phyloP scores from a whole-genome alignment of 30 jellyfish, hydroid and myxozoan species.

The Aurelia sp. region DNA sequence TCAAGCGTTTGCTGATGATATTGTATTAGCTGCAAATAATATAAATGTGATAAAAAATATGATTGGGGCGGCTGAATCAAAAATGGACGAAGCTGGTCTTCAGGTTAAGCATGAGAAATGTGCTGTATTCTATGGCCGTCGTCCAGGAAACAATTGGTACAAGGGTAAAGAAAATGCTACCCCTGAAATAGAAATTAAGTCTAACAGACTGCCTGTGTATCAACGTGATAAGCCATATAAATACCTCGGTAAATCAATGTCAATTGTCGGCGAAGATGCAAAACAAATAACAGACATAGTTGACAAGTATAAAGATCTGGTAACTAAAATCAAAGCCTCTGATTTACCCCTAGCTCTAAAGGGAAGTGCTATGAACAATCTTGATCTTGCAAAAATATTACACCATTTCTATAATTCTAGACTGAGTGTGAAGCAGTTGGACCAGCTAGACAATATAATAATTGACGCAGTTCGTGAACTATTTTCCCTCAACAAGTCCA shows the following conservation, averaged over 20 bases:
- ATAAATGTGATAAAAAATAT: neutral
- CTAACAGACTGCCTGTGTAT: neutral
- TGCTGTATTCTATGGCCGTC: conserved; percentile 38
- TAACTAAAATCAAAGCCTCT: neutral
- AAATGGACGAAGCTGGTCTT: conserved; percentile 20
- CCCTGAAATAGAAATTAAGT: neutral
- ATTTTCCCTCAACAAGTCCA: no score
- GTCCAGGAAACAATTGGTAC: no score
- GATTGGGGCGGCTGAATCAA: conserved; percentile 13
- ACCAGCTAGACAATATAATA: neutral
- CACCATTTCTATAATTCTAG: conserved; percentile 45
- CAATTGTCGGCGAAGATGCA: conserved; percentile 28
- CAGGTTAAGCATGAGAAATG: conserved; percentile 23
- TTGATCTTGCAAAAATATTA: conserved; percentile 55
- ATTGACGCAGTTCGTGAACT: no score
- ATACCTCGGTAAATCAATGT: conserved; percentile 6
- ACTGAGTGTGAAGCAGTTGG: conserved; percentile 28
- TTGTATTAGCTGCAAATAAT: conserved; percentile 16
- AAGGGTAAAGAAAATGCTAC: no score
- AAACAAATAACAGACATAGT: conserved; percentile 25
- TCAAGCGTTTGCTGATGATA: conserved; percentile 38
- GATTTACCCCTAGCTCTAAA: conserved; percentile 17
- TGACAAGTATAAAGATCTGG: conserved; percentile 18
- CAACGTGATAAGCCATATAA: conserved; percentile 11
- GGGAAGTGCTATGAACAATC: conserved; percentile 50